These are phyloP conservation scores for Ptyas mucosa DNA, from an alignment of 2,113 vertebrate species.

Conservation along the genomic window DNA sequence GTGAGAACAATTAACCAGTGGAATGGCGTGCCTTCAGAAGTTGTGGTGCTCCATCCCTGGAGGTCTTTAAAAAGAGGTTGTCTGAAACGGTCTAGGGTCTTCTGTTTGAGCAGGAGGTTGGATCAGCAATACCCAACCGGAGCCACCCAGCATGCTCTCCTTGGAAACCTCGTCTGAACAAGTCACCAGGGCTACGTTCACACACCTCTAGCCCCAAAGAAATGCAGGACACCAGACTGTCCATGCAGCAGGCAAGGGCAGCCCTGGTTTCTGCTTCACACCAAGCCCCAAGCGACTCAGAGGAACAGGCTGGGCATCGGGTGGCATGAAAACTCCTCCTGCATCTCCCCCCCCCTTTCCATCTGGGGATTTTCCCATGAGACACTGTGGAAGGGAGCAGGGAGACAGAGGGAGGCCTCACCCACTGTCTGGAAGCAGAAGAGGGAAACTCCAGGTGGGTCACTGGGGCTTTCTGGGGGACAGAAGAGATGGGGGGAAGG, in stretches of 20 bases:
- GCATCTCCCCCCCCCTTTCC: accelerated
- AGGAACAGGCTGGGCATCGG: not conserved
- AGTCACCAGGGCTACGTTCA: not conserved
- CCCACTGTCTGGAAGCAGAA: not conserved
- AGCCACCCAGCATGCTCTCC: not conserved
- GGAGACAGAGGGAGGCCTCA: not conserved
- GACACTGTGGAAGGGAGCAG: not conserved
- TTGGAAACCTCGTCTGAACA: not conserved
- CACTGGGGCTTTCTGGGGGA: not conserved
- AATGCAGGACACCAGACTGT: not conserved
- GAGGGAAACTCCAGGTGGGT: not conserved
- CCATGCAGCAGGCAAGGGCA: not conserved
- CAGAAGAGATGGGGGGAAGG: not conserved
- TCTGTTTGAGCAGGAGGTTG: not conserved
- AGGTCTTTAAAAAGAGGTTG: too few relatives aligned
- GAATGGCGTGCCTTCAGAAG: too few relatives aligned
- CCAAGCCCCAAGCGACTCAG: not conserved
- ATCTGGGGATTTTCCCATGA: not conserved
- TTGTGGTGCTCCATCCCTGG: too few relatives aligned
- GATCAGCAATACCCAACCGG: not conserved
- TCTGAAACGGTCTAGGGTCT: too few relatives aligned
- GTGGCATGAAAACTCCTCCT: not conserved
- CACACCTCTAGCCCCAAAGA: not conserved
- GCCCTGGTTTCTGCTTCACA: not conserved
- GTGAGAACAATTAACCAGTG: too few relatives aligned